phyloP scores from a whole-genome alignment of 1,140 invertebrate species.

The Drosophila sulfurigaster region DNA sequence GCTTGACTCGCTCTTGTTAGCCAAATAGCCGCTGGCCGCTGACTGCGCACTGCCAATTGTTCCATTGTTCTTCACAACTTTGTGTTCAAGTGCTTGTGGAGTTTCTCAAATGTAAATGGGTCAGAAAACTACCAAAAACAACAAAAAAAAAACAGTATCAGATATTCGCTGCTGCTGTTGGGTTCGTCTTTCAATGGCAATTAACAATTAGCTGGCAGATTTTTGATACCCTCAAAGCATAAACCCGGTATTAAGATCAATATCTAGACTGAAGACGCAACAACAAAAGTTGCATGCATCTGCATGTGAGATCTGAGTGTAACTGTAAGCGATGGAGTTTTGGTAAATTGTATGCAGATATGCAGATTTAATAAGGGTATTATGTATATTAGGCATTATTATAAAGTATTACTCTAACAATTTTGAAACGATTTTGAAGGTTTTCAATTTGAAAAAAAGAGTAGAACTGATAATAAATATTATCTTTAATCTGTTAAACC shows the following conservation, averaged over 20 bases:
- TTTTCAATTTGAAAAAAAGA: no score
- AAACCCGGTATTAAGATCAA: constrained; percentile 13
- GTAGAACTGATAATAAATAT: no score
- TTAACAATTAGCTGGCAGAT: constrained; percentile 34
- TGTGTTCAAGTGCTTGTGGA: constrained; percentile 11
- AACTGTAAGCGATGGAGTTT: neutral
- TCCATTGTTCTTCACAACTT: constrained; percentile 31
- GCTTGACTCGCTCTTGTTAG: constrained; percentile 39
- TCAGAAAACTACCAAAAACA: constrained; percentile 13
- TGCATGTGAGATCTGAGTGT: constrained; percentile 4
- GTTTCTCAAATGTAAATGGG: constrained; percentile 33
- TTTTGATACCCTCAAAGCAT: constrained; percentile 5
- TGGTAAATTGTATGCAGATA: neutral
- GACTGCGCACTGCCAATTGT: constrained; percentile 29
- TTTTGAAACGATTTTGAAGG: no score
- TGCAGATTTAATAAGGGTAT: neutral
- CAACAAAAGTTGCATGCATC: neutral
- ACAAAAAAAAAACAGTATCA: neutral
- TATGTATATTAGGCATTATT: constrained; percentile 1
- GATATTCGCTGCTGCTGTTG: neutral
- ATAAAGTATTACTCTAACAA: neutral
- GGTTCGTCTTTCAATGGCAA: neutral
- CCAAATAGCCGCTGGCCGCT: constrained; percentile 22
- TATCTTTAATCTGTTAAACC: no score
- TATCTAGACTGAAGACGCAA: neutral